phyloP scores from a whole-genome alignment of 2,113 vertebrate species.

The Clarias gariepinus region DNA sequence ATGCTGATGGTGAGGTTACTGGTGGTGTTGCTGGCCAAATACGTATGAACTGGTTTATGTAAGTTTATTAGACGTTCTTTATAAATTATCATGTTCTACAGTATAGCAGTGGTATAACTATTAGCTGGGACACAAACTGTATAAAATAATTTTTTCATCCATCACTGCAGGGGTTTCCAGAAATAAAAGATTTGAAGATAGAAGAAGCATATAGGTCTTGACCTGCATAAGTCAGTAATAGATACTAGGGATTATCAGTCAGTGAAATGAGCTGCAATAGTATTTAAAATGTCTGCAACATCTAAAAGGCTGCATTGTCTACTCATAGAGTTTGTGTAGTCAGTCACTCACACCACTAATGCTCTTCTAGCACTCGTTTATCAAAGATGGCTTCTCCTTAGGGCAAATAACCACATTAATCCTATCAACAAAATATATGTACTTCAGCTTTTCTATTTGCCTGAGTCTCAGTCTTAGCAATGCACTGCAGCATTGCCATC shows the following conservation, averaged over 20 bases:
- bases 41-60: too few relatives aligned
- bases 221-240: not conserved
- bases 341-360: not conserved
- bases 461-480: not conserved
- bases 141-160: too few relatives aligned
- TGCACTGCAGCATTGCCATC: slow-evolving; percentile 13
- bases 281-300: not conserved
- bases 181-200: too few relatives aligned
- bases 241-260: not conserved
- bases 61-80: too few relatives aligned
- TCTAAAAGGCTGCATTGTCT: not conserved
- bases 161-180: too few relatives aligned
- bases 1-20: too few relatives aligned
- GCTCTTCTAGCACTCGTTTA: not conserved
- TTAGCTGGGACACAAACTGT: too few relatives aligned
- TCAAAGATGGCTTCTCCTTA: not conserved
- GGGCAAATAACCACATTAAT: not conserved
- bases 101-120: too few relatives aligned
- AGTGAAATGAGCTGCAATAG: not conserved
- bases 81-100: too few relatives aligned
- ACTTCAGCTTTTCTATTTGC: not conserved
- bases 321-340: not conserved
- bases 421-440: not conserved
- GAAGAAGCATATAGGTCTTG: not conserved
- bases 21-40: too few relatives aligned